These are phyloP conservation scores for Okamejei kenojei DNA, from an alignment of 2,797 vertebrate genomes.

Conservation along the genomic window DNA sequence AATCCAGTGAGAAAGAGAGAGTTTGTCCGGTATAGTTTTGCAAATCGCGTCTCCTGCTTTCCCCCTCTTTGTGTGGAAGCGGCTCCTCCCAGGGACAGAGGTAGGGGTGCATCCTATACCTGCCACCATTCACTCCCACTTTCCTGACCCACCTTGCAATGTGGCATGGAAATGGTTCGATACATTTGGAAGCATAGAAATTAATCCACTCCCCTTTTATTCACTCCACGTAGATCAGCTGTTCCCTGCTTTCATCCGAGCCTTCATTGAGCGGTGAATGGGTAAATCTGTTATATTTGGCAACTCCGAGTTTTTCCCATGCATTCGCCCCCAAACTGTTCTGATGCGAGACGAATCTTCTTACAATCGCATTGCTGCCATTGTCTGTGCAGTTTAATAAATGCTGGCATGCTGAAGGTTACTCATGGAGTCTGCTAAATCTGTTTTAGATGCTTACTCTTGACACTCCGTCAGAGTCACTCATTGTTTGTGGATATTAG, in stretches of 20 bases:
- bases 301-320: conserved; percentile 84
- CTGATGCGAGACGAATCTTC: conserved; percentile 74
- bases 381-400: conserved; percentile 82
- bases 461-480: conserved; percentile 66
- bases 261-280: conserved; percentile 59
- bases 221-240: conserved; percentile 55
- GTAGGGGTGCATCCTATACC: conserved; percentile 47
- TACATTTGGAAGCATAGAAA: conserved; percentile 53
- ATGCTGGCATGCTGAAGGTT: conserved; percentile 80
- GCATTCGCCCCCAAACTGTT: conserved; percentile 75
- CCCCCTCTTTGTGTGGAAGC: conserved; percentile 57
- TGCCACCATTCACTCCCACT: conserved; percentile 55
- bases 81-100: conserved; percentile 59
- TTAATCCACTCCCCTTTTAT: conserved; percentile 54
- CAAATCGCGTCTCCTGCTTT: conserved; percentile 47
- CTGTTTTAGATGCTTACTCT: conserved; percentile 66
- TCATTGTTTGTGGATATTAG: conserved; percentile 71
- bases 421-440: conserved; percentile 70
- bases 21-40: conserved; percentile 41
- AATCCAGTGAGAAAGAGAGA: conserved; percentile 55
- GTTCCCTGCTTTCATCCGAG: conserved; percentile 49
- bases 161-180: conserved; percentile 54
- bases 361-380: conserved; percentile 77
- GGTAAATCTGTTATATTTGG: conserved; percentile 79
- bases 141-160: conserved; percentile 52